Base-by-base conservation (phyloP, 2,797 vertebrate species). In the Craterocephalus amniculus region DNA sequence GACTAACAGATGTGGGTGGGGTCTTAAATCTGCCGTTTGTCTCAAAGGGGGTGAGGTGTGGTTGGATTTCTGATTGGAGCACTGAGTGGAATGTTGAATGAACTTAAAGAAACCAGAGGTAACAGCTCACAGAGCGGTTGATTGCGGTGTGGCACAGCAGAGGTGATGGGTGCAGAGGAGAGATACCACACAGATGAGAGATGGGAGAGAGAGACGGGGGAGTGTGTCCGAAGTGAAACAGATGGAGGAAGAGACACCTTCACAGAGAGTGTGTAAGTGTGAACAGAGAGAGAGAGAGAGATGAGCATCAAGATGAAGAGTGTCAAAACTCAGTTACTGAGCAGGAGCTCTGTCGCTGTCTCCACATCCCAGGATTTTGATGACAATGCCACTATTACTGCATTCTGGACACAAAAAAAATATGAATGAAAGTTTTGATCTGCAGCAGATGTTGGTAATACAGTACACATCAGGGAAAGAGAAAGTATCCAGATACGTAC, bases 331-430 rank as follows among this genome's bases (percentile, higher is more conserved):
- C 96, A 98, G 95, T 99, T 99, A 95, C 96, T 99, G 92, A 99
- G 97, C 93, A 99, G 95, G 82, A 98, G 92, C 94, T 99, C 97
- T 95, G 98, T 99, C 74, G 97, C 97, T 66, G 96, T 96, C 93
- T 97, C 97, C 95, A 98, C 98, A 36, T 99, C 97, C 98, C 98
- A 99, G 91, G 97, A 98, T 95, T 99, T 98, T 84, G 98, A 99
- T 80, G 98, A 99, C 95, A 99, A 96, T 83, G 98, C 98, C 95
- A 98, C 97, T 98, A 99, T 99, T 96, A 99, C 98, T 92, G 96
- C 97, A 91, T 99, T 99, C 97, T 99, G 94, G 34, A 49, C 70
- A 73, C 72, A 8, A 67, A 38, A 61, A 24, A 4, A 16, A 24
- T 24, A 70, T 32, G 7, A 12, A 2, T 14, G 2, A 22, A 3